A percentile compares a stretch with the other conserved stretches of the same genome.
phyloP scores from a whole-genome alignment of 1,140 invertebrate species.

The Rhopalosiphum padi region DNA sequence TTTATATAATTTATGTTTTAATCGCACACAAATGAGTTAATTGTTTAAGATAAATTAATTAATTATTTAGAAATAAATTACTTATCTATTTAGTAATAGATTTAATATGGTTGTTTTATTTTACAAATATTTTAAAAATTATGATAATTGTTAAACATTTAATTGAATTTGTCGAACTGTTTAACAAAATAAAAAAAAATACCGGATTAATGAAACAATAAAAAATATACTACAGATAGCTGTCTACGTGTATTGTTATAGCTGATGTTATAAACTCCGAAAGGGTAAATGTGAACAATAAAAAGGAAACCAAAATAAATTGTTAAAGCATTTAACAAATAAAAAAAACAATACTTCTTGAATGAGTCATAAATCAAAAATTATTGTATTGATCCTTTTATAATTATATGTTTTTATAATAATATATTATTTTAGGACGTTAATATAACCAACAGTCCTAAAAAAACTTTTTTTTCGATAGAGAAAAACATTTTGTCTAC shows the following conservation, averaged over 20 bases:
- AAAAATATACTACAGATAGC: not conserved
- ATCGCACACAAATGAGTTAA: not conserved
- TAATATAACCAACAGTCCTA: not conserved
- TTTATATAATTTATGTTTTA: not conserved
- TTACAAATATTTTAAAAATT: not conserved
- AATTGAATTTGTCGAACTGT: not conserved
- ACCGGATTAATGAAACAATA: not conserved
- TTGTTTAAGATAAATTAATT: not conserved
- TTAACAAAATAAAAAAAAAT: not conserved
- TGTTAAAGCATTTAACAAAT: not conserved
- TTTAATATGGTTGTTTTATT: not conserved
- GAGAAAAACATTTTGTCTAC: no score
- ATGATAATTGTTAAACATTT: not conserved
- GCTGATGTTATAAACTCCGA: not conserved
- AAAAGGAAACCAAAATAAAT: not conserved
- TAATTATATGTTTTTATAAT: not conserved
- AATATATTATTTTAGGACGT: not conserved
- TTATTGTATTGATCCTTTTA: not conserved
- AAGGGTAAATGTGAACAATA: not conserved
- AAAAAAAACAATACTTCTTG: not conserved
- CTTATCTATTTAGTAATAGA: not conserved
- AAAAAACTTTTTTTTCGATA: not conserved
- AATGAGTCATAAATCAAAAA: not conserved
- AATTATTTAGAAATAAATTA: not conserved
- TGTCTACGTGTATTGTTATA: not conserved